Evolutionary conservation across 2,113 vertebrate genomes (phyloP).

Genomic region (Rhinogobius similis): DNA sequence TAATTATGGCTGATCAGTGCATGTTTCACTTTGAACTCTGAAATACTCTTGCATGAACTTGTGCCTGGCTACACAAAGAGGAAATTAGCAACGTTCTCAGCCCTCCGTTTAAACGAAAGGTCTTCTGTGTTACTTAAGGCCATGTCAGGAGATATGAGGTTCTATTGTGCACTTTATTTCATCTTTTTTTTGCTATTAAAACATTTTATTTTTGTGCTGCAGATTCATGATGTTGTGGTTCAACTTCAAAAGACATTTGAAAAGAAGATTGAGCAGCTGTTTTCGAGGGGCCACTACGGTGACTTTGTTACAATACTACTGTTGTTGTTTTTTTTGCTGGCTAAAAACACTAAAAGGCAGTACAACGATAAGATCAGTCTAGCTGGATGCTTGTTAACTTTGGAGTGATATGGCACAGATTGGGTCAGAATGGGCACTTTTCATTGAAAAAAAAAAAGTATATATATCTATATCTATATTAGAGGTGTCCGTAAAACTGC

Average conservation of each 20-base stretch:
- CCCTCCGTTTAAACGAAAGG: background rate
- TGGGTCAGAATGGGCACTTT: background rate
- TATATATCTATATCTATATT: no score
- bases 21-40: background rate
- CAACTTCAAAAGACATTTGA: background rate
- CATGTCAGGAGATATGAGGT: background rate
- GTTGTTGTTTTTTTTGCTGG: background rate
- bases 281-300: background rate
- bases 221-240: background rate
- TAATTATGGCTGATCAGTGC: background rate
- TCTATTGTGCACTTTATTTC: background rate
- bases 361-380: background rate
- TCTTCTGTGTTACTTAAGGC: background rate
- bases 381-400: background rate
- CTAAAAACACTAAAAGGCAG: slow-evolving; percentile 3
- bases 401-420: background rate
- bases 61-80: background rate
- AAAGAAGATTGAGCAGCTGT: background rate
- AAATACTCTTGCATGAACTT: background rate
- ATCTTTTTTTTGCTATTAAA: background rate
- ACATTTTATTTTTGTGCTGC: background rate
- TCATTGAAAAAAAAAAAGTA: background rate
- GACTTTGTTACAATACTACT: background rate
- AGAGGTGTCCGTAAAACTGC: background rate
- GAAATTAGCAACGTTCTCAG: background rate